Evolutionary conservation across 2,888 invertebrate species (phyloP), one percentile per base, ranked within the genome.

Genomic region (Eupithecia abbreviata): DNA sequence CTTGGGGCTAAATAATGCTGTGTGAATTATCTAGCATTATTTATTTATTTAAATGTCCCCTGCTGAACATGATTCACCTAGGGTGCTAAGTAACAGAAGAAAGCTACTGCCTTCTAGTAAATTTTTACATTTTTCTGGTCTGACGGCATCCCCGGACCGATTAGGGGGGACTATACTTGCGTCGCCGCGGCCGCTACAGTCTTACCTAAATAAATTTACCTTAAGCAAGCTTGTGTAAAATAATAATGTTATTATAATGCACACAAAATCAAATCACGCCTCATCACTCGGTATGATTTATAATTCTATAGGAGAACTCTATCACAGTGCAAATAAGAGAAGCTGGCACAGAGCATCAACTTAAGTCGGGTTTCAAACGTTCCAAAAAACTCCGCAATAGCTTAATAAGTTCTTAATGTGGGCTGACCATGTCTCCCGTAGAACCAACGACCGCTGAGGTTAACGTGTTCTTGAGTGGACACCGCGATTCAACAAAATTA

Each of bases 261-360:
- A 62, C 18, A 67, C 74, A 71, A 74, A 77, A 77, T 77, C 71
- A 77, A 30, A 73, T 73, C 62, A 77, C 62, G 77, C 74, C 62
- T 71, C 74, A 74, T 77, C 73, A 73, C 71, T 68, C 45, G 18
- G 49, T 42, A 71, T 77, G 47, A 74, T 74, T 62, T 30, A 62
- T 62, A 62, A 62, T 62, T 62, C 67, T 71, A 67, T 66, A 66
- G 73, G 73, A 77, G 74, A 77, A 77, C 68, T 74, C 55, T 13
- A 62, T 13, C 77, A 77, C 71, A 74, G 77, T 30, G n/a, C 12
- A 72, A 30, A 62, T 0, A n/a, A 15, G 2, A 67, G 58, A 18
- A 67, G 71, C 73, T 73, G 18, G 58, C 4, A 42, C 42, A 42
- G 42, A 66, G 42, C 13, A 18, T 9, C 12, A 18, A 18, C 51